Percentiles rank a stretch among this genome's conserved stretches.
Conservation (phyloP, 2,888 invertebrate genomes). For the Geophilus truncorum region DNA sequence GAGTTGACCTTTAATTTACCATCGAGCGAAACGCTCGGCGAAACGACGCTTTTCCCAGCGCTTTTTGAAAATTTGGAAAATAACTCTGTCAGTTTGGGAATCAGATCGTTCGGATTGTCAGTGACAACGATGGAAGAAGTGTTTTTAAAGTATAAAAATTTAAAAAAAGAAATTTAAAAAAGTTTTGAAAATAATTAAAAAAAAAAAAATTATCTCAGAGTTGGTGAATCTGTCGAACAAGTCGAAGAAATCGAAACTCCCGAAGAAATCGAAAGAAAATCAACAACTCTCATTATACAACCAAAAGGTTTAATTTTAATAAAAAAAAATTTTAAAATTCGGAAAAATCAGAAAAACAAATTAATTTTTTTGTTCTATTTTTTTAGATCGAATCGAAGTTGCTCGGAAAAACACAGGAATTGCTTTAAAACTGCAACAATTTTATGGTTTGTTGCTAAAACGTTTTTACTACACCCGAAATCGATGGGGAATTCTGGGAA, state of each 20-base stretch:
- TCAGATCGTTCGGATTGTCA: conserved; percentile 44
- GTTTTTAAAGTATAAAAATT: conserved; percentile 31
- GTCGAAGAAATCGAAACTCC: neutral
- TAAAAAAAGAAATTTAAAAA: too few species aligned
- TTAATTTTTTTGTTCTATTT: too few species aligned
- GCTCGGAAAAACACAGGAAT: conserved; percentile 45
- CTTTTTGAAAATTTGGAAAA: conserved; percentile 65
- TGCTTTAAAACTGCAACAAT: conserved; percentile 56
- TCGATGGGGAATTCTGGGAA: conserved; percentile 58
- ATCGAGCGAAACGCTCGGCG: conserved; percentile 52
- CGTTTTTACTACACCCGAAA: conserved; percentile 60
- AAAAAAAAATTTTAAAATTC: too few species aligned
- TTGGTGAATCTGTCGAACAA: neutral
- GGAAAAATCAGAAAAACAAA: too few species aligned
- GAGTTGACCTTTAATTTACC: conserved; percentile 23
- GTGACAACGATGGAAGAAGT: conserved; percentile 34
- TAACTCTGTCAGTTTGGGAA: conserved; percentile 57
- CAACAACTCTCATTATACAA: too few species aligned
- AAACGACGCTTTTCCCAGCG: conserved; percentile 58
- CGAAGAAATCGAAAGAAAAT: too few species aligned
- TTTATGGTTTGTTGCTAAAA: conserved; percentile 63
- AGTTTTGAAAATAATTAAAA: neutral
- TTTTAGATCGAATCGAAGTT: too few species aligned
- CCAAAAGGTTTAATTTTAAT: too few species aligned
- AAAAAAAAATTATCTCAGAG: neutral